phyloP scores from a whole-genome alignment of 37 sponge, comb jelly and placozoan genomes.

The Amphimedon queenslandica region DNA sequence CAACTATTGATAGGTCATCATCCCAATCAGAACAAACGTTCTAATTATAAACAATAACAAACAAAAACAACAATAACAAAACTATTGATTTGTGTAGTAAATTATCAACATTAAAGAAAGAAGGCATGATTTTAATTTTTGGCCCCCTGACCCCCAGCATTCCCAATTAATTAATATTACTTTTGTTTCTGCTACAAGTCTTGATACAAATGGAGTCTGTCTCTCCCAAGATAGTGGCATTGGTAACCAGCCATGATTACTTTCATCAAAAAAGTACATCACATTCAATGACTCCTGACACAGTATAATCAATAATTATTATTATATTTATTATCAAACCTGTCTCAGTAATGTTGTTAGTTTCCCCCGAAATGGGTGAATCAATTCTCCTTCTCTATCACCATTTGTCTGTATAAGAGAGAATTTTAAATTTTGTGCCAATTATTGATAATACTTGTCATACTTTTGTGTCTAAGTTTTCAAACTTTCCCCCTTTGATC shows the following conservation, averaged over 20 bases:
- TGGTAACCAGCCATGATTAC: conserved; percentile 48
- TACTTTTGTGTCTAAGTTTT: not conserved
- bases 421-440: not conserved
- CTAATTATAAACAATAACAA: conserved; percentile 5
- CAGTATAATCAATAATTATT: not conserved
- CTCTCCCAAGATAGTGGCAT: conserved; percentile 84
- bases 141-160: too few species aligned
- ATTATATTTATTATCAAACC: conserved; percentile 11
- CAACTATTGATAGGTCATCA: conserved; percentile 58
- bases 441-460: not conserved
- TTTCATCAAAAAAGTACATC: conserved; percentile 68
- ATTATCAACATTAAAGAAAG: not conserved
- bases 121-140: too few species aligned
- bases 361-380: conserved; percentile 64
- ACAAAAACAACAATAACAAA: not conserved
- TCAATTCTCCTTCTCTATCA: conserved; percentile 39
- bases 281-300: conserved; percentile 57
- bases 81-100: too few species aligned
- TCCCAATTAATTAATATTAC: conserved; percentile 16
- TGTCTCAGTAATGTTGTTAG: conserved; percentile 40
- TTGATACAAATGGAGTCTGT: conserved; percentile 49
- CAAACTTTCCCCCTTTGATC: conserved; percentile 15
- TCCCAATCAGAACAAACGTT: conserved; percentile 62
- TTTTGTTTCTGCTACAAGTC: conserved; percentile 48
- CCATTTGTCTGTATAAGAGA: conserved; percentile 8